Percentiles rank a stretch among this genome's conserved stretches.
These are phyloP conservation scores for Dendrocincla fuliginosa DNA, from an alignment of 2,797 vertebrate species.

Conservation along the genomic window DNA sequence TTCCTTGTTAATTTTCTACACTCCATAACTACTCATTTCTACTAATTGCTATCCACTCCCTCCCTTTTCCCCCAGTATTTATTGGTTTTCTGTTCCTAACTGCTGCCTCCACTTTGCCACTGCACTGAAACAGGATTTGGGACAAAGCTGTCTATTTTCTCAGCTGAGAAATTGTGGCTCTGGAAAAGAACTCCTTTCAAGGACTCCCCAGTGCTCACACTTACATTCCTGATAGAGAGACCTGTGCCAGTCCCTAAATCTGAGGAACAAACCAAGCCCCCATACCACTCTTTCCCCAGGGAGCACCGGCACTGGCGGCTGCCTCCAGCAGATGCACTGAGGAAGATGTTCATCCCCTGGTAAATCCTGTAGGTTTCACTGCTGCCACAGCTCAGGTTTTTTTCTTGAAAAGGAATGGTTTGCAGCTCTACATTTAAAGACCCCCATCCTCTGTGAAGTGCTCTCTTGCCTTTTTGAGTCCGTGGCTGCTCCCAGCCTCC, in stretches of 20 bases:
- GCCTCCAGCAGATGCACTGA: neutral
- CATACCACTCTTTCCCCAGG: fast-evolving
- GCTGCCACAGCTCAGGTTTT: neutral
- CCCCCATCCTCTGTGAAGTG: neutral
- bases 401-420: neutral
- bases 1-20: conserved; percentile 22
- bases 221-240: neutral
- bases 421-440: neutral
- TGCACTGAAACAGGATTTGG: neutral
- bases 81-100: neutral
- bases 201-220: neutral
- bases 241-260: neutral
- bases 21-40: conserved; percentile 13
- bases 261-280: neutral
- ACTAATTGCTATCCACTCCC: neutral
- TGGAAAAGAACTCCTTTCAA: neutral
- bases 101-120: neutral
- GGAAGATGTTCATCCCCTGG: neutral
- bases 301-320: neutral
- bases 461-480: neutral
- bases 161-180: neutral
- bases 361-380: neutral
- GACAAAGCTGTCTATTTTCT: neutral
- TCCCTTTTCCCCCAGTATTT: neutral
- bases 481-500: neutral